phyloP scores from a whole-genome alignment of 2,888 invertebrate genomes.

The Charanyca ferruginea region DNA sequence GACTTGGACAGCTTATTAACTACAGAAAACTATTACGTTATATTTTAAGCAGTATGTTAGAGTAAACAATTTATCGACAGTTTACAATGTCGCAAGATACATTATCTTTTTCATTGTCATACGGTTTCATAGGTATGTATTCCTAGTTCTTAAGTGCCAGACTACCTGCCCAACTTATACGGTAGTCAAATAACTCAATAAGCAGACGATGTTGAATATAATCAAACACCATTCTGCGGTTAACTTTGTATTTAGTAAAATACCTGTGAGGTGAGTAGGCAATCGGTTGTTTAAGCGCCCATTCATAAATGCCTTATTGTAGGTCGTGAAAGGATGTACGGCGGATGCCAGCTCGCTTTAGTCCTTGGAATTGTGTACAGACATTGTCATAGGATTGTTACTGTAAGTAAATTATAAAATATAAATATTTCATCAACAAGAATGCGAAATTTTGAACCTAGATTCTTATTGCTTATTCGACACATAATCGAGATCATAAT shows the following conservation, averaged over 20 bases:
- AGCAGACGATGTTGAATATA: slow-evolving; percentile 19
- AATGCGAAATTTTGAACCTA: background rate
- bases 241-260: slow-evolving; percentile 30
- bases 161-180: slow-evolving; percentile 15
- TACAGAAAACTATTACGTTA: too few relatives aligned
- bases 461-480: background rate
- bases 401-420: slow-evolving; percentile 40
- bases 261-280: slow-evolving; percentile 37
- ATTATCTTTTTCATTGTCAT: too few relatives aligned
- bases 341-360: slow-evolving; percentile 75
- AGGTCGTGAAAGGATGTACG: slow-evolving; percentile 83
- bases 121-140: too few relatives aligned
- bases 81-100: too few relatives aligned
- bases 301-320: slow-evolving; percentile 63
- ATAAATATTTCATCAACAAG: slow-evolving; percentile 13
- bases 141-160: background rate
- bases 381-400: slow-evolving; percentile 35
- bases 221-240: slow-evolving; percentile 17
- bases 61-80: too few relatives aligned
- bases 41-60: too few relatives aligned
- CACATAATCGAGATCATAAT: background rate
- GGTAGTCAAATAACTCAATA: slow-evolving; percentile 24
- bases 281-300: slow-evolving; percentile 45
- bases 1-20: too few relatives aligned
- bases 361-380: slow-evolving; percentile 77